Evolutionary conservation across 2,797 vertebrate species (phyloP).

Genomic region (Paguma larvata): DNA sequence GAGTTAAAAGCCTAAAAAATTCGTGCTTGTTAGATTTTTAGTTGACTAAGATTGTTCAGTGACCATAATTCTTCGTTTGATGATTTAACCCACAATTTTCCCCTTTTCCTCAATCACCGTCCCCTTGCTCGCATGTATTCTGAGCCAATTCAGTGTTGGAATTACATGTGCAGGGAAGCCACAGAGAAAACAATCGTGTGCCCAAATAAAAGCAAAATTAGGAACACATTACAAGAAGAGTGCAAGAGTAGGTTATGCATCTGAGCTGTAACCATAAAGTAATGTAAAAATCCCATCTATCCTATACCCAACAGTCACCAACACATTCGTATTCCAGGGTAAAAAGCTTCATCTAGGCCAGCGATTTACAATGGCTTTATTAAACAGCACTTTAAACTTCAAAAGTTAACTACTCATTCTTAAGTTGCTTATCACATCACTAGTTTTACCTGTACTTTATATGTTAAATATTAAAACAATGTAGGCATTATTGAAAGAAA

Average conservation of each 20-base stretch:
- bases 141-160: not conserved
- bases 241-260: not conserved
- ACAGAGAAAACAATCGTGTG: not conserved
- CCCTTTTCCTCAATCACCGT: not conserved
- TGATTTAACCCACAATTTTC: not conserved
- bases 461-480: slow-evolving; percentile 1
- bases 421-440: slow-evolving; percentile 20
- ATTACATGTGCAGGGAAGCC: not conserved
- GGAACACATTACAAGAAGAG: not conserved
- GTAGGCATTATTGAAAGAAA: not conserved
- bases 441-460: not conserved
- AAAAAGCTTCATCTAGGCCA: not conserved
- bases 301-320: not conserved
- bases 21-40: not conserved
- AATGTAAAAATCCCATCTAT: not conserved
- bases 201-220: slow-evolving; percentile 27
- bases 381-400: slow-evolving; percentile 37
- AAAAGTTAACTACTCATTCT: slow-evolving; percentile 12
- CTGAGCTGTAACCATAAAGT: not conserved
- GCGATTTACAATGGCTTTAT: not conserved
- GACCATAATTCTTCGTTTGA: not conserved
- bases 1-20: not conserved
- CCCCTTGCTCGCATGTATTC: not conserved
- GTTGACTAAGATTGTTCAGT: not conserved
- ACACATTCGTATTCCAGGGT: not conserved